Evolutionary conservation across 2,113 vertebrate species (phyloP), one percentile per base, ranked within the genome.

Genomic region (Narcine bancroftii): DNA sequence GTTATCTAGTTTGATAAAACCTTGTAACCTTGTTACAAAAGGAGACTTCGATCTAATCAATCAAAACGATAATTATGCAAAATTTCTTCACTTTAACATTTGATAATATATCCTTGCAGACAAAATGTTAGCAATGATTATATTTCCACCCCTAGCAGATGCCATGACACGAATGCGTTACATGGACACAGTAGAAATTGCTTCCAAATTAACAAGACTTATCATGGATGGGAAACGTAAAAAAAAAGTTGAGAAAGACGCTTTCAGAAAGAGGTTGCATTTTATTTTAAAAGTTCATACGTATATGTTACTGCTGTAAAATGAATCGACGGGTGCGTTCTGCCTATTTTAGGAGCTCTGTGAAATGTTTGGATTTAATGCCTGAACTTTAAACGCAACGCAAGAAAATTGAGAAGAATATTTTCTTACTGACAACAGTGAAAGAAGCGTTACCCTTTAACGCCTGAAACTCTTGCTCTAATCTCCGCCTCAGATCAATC

Each of bases 401-500:
- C 63, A 45, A 69, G 66, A 69, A 29, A 91, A 69, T 13, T 3
- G 60, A 92, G 21, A 83, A 92, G 63, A 92, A 56, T 65, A 65
- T 56, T 36, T 94, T 96, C 97, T 98, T 97, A 99, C 98, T 98
- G 96, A 99, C 99, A 92, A 99, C 98, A 21, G 99, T 98, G 93
- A 99, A 99, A 9, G 98, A 96, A 0, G 98, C 94, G 3, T 96
- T 98, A 94, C 98, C 99, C 96, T 99, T 99, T 92, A 99, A 96
- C 93, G 97, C 97, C 26, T 99, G 98, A 93, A 99, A 99, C 93
- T 99, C 98, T 94, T 99, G 98, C 92, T 99, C 99, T 93, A 99
- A 96, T 93, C 98, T 96, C 94, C 98, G 97, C 93, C 98, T 96
- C 93, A 99, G 96, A 95, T 99, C 98, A 0, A 99, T 99, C 95